phyloP scores from a whole-genome alignment of 2,797 vertebrate species.

The Tarsius wallacei region DNA sequence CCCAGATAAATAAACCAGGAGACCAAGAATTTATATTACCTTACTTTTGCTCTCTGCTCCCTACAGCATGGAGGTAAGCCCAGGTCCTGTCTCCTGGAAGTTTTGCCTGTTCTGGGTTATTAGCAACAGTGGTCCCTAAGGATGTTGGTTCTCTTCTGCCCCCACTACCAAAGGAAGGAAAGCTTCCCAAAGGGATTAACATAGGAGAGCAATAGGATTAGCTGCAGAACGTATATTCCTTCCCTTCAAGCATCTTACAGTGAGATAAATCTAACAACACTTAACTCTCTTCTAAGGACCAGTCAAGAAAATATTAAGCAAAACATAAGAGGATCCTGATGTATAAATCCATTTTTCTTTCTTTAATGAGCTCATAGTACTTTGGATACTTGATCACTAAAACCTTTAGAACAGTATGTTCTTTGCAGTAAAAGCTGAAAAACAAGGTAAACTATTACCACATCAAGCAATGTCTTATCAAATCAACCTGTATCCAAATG shows the following conservation, averaged over 20 bases:
- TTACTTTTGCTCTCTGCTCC: background rate
- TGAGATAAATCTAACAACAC: background rate
- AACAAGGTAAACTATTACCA: constrained; percentile 62
- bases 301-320: constrained; percentile 44
- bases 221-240: background rate
- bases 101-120: background rate
- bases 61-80: background rate
- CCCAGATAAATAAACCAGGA: constrained; percentile 10
- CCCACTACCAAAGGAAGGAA: constrained; percentile 29
- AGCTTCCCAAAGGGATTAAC: background rate
- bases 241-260: background rate
- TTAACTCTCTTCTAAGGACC: constrained; percentile 42
- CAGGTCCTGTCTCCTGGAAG: background rate
- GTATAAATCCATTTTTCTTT: background rate
- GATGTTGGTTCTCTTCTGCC: background rate
- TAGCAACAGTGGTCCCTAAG: background rate
- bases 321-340: background rate
- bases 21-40: constrained; percentile 9
- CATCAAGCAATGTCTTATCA: constrained; percentile 68
- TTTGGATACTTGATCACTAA: constrained; percentile 42
- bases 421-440: constrained; percentile 63
- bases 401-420: constrained; percentile 63
- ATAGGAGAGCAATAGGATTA: background rate
- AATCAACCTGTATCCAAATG: constrained; percentile 60
- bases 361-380: constrained; percentile 54